phyloP scores from a whole-genome alignment of 2,797 vertebrate species.

The Gymnocypris eckloni region DNA sequence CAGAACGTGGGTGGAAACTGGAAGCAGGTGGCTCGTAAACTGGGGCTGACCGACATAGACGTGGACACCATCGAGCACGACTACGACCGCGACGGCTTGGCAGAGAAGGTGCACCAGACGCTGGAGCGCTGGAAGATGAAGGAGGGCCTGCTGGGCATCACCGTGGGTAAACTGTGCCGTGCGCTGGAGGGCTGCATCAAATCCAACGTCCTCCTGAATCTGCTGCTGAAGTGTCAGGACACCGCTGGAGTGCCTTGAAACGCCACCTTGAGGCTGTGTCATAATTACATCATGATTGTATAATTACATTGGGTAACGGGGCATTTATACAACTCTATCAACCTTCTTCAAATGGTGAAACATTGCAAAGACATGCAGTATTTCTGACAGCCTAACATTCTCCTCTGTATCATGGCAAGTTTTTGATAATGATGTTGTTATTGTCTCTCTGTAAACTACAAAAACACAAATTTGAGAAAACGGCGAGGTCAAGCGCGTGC shows the following conservation, averaged over 20 bases:
- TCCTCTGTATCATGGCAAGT: neutral
- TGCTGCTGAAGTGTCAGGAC: slow-evolving; percentile 65
- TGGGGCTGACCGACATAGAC: slow-evolving; percentile 84
- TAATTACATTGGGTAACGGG: neutral
- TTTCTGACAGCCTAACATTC: neutral
- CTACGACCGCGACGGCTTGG: slow-evolving; percentile 86
- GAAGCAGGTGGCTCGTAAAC: slow-evolving; percentile 87
- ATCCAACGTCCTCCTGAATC: slow-evolving; percentile 78
- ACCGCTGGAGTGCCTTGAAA: neutral
- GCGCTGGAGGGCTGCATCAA: slow-evolving; percentile 79
- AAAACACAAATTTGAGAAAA: neutral
- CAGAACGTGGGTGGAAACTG: slow-evolving; percentile 86
- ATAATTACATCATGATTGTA: no score
- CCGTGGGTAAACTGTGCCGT: slow-evolving; percentile 84
- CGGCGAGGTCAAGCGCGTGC: neutral
- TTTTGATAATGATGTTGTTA: neutral
- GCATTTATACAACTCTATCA: neutral
- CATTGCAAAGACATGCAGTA: neutral
- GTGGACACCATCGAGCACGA: slow-evolving; percentile 93
- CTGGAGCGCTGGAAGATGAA: slow-evolving; percentile 90
- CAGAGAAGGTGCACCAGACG: slow-evolving; percentile 94
- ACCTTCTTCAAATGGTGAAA: no score
- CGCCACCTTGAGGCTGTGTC: neutral
- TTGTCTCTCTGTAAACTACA: neutral
- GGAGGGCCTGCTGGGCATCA: slow-evolving; percentile 86